Evolutionary conservation across 2,797 vertebrate species (phyloP), one percentile per base, ranked within the genome.

Genomic region (Tympanoctomys barrerae): DNA sequence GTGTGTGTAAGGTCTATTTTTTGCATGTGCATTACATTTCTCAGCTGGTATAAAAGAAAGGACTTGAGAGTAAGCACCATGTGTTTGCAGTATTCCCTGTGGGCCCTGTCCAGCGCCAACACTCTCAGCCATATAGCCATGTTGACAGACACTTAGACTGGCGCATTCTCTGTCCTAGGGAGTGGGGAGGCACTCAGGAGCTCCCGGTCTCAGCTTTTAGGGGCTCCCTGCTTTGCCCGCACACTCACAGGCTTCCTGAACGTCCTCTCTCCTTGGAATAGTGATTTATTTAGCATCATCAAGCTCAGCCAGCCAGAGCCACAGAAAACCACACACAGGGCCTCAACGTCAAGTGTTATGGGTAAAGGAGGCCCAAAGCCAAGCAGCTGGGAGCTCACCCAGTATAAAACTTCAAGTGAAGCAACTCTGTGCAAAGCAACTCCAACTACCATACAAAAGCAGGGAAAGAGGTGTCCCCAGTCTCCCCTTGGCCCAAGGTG

Each of bases 61-160:
- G 39, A 52, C 71, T 73, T 82, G 21, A 62, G 75, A 89, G 75
- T 5, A 13, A 36, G 42, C 77, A 70, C 13, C 24, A 4, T 4
- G 7, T 19, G 39, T 46, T 70, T 77, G 49, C 57, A 10, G 26
- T 52, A 10, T 78, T 52, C 13, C 5, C 33, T 6, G 7, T 28
- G 6, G 31, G 18, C 19, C 39, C 14, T 3, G 26, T 68, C 59
- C 18, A 28, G 18, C 16, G 49, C 8, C 39, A 71, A 21, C 7
- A 14, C 10, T 62, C 21, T 6, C 7, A n/a, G 18, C 14, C 18
- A 3, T 0, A 3, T 5, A 8, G 54, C 89, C 68, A 7, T 0
- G 2, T 54, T 83, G 87, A 59, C n/a, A 61, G 62, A 42, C 24
- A 26, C 9, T 12, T 10, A 8, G 18, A 7, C 11, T 52, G 21